phyloP scores from a whole-genome alignment of 2,113 vertebrate species.

The Nycticebus coucang region DNA sequence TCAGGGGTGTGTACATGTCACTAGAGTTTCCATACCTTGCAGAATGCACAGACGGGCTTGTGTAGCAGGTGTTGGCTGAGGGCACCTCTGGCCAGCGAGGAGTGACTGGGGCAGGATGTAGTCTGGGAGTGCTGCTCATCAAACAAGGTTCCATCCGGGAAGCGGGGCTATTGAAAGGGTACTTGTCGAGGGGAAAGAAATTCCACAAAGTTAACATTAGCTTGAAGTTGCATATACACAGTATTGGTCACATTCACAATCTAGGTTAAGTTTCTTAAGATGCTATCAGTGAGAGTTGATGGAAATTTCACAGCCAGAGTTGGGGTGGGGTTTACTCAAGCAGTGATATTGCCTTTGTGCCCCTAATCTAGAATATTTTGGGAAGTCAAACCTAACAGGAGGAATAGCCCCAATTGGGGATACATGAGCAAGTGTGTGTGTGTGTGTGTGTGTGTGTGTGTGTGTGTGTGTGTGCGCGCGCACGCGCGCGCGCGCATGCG shows the following conservation, averaged over 20 bases:
- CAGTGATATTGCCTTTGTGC: neutral
- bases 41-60: slow-evolving; percentile 95
- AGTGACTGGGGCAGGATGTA: slow-evolving; percentile 94
- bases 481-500: too few relatives aligned
- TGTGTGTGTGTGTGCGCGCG: neutral
- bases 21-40: slow-evolving; percentile 93
- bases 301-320: neutral
- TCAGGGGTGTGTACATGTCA: slow-evolving; percentile 95
- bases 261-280: slow-evolving; percentile 30
- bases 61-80: slow-evolving; percentile 94
- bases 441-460: neutral
- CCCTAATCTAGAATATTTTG: neutral
- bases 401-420: neutral
- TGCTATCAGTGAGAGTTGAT: neutral
- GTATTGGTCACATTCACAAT: slow-evolving; percentile 8
- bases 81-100: slow-evolving; percentile 97
- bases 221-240: neutral
- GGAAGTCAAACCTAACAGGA: slow-evolving; percentile 38
- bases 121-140: slow-evolving; percentile 94
- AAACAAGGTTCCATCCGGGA: slow-evolving; percentile 98
- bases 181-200: slow-evolving; percentile 87
- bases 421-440: neutral
- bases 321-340: neutral
- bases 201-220: slow-evolving; percentile 58
- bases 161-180: slow-evolving; percentile 95